Percentiles rank a stretch among this genome's conserved stretches.
phyloP scores from a whole-genome alignment of 2,888 invertebrate genomes.

The Pardosa pseudoannulata region DNA sequence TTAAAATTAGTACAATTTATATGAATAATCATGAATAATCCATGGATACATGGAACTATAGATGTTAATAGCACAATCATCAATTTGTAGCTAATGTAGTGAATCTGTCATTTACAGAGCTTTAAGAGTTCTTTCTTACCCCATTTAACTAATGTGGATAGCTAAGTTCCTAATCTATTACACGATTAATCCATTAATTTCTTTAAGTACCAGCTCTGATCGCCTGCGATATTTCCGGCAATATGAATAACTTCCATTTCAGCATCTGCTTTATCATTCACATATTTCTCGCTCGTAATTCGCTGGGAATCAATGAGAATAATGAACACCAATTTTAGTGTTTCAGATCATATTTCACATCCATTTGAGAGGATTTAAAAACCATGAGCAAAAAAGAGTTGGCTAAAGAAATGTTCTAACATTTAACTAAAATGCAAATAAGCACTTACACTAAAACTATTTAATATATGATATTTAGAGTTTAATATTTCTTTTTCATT shows the following conservation, averaged over 20 bases:
- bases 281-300: constrained; percentile 21
- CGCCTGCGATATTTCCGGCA: not conserved
- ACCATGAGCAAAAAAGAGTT: not conserved
- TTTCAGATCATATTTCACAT: constrained; percentile 40
- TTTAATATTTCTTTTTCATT: too few species aligned
- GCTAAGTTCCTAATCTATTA: not conserved
- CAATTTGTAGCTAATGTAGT: not conserved
- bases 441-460: too few species aligned
- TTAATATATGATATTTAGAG: too few species aligned
- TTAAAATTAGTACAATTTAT: too few species aligned
- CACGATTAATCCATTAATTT: constrained; percentile 30
- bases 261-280: constrained; percentile 16
- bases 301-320: constrained; percentile 28
- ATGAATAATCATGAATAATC: too few species aligned
- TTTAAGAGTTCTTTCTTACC: constrained; percentile 6
- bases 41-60: not conserved
- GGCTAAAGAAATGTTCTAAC: constrained; percentile 17
- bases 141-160: constrained; percentile 5
- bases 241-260: not conserved
- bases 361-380: constrained; percentile 22
- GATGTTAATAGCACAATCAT: not conserved
- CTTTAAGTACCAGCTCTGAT: constrained; percentile 4
- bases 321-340: constrained; percentile 28
- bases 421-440: constrained; percentile 1
- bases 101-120: not conserved